Base-by-base conservation (phyloP, 2,113 vertebrate species). In the Synodontis membranacea region DNA sequence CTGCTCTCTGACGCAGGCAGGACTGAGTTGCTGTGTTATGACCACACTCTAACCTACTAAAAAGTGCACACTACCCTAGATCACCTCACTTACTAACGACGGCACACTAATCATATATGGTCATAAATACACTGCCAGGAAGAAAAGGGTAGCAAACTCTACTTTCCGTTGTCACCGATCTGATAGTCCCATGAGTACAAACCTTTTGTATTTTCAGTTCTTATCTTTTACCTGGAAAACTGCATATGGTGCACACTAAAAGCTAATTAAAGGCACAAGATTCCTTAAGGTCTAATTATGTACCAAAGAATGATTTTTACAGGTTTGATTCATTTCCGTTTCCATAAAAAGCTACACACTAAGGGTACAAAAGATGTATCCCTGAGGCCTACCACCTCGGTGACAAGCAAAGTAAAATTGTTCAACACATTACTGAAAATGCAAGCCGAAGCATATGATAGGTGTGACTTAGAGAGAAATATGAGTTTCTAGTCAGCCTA, bases 1-100 rank as follows among this genome's bases (percentile, higher is more conserved):
- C 62, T 84, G 56, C 83, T 82, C 68, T 52, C 88, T 17, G 72
- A 85, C 52, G 42, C 78, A 70, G 72, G 66, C 66, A 42, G 10
- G 52, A 39, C 78, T 14, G 50, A 56, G 34, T 17, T 2, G 78
- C 60, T 64, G 72, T 28, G 54, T 60, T 82, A 37, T 25, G 39
- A 82, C 80, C 7, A 88, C 83, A 75, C 14, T 44, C 50, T 74
- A 42, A 52, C 34, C 19, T 37, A 28, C 68, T 46, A 56, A 52
- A 54, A 23, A 54, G 23, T 39, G 10, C 21, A 74, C 28, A 21
- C 34, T 28, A 58, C 19, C 5, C 34, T 19, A n/a, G 5, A 54
- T 74, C 31, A 56, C 78, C 19, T 56, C 11, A 39, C 5, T 39
- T 42, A 56, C 52, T 56, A 80, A 39, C 28, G 34, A 80, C 7